A percentile compares a stretch with the other conserved stretches of the same genome.
Conservation (phyloP, 2,888 invertebrate genomes). For the Portevinia maculata region DNA sequence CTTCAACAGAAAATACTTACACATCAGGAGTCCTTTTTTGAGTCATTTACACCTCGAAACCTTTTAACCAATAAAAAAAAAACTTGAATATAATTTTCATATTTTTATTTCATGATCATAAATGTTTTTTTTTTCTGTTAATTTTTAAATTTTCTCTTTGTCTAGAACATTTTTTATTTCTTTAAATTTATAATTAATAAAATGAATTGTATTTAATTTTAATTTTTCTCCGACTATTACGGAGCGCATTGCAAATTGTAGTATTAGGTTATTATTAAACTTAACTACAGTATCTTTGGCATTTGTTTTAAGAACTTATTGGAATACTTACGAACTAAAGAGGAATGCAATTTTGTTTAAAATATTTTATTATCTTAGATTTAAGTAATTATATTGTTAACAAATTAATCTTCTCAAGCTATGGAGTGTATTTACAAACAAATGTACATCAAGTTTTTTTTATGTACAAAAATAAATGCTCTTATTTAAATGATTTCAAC, state of each 20-base stretch:
- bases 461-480: slow-evolving; percentile 56
- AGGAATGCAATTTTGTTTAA: slow-evolving; percentile 65
- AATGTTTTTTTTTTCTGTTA: slow-evolving; percentile 32
- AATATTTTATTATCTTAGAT: slow-evolving; percentile 44
- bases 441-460: slow-evolving; percentile 41
- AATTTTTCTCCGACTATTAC: slow-evolving; percentile 15
- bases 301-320: slow-evolving; percentile 57
- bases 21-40: too few relatives aligned
- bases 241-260: slow-evolving; percentile 64
- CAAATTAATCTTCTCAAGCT: slow-evolving; percentile 16
- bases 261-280: slow-evolving; percentile 61
- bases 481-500: slow-evolving; percentile 18
- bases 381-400: slow-evolving; percentile 42
- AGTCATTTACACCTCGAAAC: not conserved
- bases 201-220: slow-evolving; percentile 59
- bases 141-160: slow-evolving; percentile 34
- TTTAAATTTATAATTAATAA: slow-evolving; percentile 73
- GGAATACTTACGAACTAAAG: slow-evolving; percentile 58
- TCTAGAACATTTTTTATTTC: slow-evolving; percentile 56
- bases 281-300: slow-evolving; percentile 66
- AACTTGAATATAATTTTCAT: slow-evolving; percentile 4
- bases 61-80: not conserved
- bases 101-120: slow-evolving; percentile 64
- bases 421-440: slow-evolving; percentile 61
- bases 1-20: too few relatives aligned